Evolutionary conservation across 1,140 invertebrate species (phyloP).

Genomic region (Tribolium madens): DNA sequence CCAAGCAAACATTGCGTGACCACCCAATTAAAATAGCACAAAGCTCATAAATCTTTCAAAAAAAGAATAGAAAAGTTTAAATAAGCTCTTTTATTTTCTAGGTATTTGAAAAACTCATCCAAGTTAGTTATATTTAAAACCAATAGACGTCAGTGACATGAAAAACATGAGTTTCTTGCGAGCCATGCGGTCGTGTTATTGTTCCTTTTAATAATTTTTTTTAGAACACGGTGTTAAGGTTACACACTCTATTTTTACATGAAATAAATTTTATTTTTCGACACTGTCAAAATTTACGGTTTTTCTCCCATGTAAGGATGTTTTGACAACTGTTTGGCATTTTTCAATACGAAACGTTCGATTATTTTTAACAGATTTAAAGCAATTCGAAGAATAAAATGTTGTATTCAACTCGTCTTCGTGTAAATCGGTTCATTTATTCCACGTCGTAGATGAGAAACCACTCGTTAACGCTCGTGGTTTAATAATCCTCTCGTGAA

Average conservation of each 20-base stretch:
- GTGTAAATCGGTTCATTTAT: too few species aligned
- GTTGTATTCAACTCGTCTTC: too few species aligned
- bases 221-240: constrained; percentile 20
- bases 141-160: constrained; percentile 17
- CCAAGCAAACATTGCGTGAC: not conserved
- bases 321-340: too few species aligned
- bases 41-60: not conserved
- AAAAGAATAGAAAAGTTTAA: constrained; percentile 6
- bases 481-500: too few species aligned
- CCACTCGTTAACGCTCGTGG: too few species aligned
- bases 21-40: not conserved
- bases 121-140: constrained; percentile 24
- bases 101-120: constrained; percentile 18
- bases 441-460: too few species aligned
- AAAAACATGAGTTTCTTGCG: constrained; percentile 4
- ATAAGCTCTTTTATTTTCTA: constrained; percentile 12
- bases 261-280: too few species aligned
- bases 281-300: too few species aligned
- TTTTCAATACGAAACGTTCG: too few species aligned
- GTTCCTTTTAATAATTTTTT: not conserved
- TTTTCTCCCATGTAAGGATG: too few species aligned
- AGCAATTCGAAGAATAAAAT: too few species aligned
- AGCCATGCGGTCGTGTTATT: constrained; percentile 6
- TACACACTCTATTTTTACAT: constrained; percentile 14
- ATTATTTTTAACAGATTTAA: too few species aligned